A percentile compares a stretch with the other conserved stretches of the same genome.
Conservation (phyloP, 2,888 invertebrate species). For the Erynnis tages region DNA sequence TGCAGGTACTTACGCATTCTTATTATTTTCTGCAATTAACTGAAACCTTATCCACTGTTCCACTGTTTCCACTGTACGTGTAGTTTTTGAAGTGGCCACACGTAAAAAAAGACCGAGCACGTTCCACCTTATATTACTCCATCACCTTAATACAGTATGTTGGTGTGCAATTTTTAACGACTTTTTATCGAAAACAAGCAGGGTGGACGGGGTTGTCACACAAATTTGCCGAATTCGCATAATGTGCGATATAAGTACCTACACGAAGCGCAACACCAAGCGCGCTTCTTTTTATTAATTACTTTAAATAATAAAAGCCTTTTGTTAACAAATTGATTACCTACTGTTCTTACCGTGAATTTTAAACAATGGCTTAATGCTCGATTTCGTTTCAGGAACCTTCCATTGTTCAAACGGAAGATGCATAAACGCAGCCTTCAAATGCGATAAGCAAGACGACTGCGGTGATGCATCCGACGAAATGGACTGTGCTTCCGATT, state of each 20-base stretch:
- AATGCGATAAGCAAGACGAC: conserved; percentile 96
- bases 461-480: conserved; percentile 96
- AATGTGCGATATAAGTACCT: too few species aligned
- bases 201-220: too few species aligned
- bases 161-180: too few species aligned
- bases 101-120: too few species aligned
- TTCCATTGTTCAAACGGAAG: conserved; percentile 96
- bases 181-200: too few species aligned
- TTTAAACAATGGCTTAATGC: conserved; percentile 50
- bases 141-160: too few species aligned
- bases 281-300: conserved; percentile 14
- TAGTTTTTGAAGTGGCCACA: too few species aligned
- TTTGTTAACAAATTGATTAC: conserved; percentile 30
- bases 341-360: conserved; percentile 14
- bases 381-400: conserved; percentile 83
- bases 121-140: too few species aligned
- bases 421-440: conserved; percentile 94
- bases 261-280: too few species aligned
- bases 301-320: conserved; percentile 31
- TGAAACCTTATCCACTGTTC: too few species aligned
- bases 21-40: background rate
- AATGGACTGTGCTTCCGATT: conserved; percentile 92
- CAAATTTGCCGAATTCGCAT: too few species aligned
- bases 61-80: too few species aligned
- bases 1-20: conserved; percentile 81